Percentiles rank a stretch among this genome's conserved stretches.
Evolutionary conservation across 1,140 invertebrate genomes (phyloP).

Genomic region (Araneus ventricosus): DNA sequence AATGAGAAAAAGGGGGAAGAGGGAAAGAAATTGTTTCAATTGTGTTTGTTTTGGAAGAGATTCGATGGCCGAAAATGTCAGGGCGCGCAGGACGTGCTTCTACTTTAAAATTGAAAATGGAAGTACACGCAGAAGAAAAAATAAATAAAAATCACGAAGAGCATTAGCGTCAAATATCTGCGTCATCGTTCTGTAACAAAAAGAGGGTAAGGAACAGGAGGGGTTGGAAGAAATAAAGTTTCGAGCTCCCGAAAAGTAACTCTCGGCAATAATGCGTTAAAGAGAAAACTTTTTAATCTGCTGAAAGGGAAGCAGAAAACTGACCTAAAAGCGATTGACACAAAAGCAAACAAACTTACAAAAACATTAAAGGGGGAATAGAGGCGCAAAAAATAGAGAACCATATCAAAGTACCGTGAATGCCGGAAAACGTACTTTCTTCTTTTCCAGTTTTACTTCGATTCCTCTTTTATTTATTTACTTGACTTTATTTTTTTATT

Average conservation of each 20-base stretch:
- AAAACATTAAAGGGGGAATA: slow-evolving; percentile 71
- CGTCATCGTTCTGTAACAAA: slow-evolving; percentile 69
- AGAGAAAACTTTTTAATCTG: slow-evolving; percentile 76
- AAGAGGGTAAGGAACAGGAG: neutral
- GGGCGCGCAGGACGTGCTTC: slow-evolving; percentile 49
- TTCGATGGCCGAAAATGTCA: slow-evolving; percentile 61
- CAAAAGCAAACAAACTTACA: slow-evolving; percentile 74
- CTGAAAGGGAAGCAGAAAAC: slow-evolving; percentile 73
- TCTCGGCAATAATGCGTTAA: slow-evolving; percentile 75
- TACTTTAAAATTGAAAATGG: slow-evolving; percentile 74
- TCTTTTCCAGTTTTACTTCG: slow-evolving; percentile 19
- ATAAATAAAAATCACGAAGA: neutral
- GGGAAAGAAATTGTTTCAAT: slow-evolving; percentile 42
- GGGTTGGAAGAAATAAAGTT: slow-evolving; percentile 63
- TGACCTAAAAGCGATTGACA: slow-evolving; percentile 74
- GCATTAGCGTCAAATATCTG: slow-evolving; percentile 72
- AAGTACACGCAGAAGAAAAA: slow-evolving; percentile 16
- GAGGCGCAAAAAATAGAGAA: slow-evolving; percentile 55
- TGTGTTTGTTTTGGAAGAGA: slow-evolving; percentile 66
- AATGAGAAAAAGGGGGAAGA: neutral
- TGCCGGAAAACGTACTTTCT: slow-evolving; percentile 58
- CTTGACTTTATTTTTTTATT: neutral
- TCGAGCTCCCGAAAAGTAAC: slow-evolving; percentile 65
- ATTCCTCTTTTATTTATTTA: slow-evolving; percentile 37
- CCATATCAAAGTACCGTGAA: slow-evolving; percentile 65